Percentiles rank a stretch among this genome's conserved stretches.
These are phyloP conservation scores for Agrilus cyanescens DNA, from an alignment of 2,888 invertebrate species.

Conservation along the genomic window DNA sequence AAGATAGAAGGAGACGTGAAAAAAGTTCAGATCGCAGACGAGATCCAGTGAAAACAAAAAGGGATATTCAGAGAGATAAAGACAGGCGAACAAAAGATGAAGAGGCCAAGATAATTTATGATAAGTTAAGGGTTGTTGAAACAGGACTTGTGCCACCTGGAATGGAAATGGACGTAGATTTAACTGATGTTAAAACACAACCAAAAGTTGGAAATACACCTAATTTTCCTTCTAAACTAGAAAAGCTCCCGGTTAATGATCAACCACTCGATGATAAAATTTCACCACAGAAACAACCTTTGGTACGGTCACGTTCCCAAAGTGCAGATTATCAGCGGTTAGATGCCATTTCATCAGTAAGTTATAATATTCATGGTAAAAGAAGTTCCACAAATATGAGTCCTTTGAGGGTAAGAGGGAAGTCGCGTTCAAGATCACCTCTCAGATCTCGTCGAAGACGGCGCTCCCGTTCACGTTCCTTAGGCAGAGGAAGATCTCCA, in stretches of 20 bases:
- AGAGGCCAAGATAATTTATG: constrained; percentile 32
- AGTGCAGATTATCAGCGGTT: no score
- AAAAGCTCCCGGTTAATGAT: constrained; percentile 2
- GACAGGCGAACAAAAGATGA: constrained; percentile 31
- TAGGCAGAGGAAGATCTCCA: no score
- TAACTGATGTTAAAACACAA: constrained; percentile 15
- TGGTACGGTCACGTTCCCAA: no score
- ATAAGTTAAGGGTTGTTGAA: constrained; percentile 33
- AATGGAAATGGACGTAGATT: constrained; percentile 34
- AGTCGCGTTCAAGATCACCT: background rate
- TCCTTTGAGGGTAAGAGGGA: background rate
- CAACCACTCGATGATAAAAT: no score
- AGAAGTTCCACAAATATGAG: background rate
- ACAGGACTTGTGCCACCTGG: constrained; percentile 37
- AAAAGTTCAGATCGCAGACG: constrained; percentile 18
- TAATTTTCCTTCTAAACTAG: background rate
- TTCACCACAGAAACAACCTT: no score
- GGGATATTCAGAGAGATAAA: constrained; percentile 35
- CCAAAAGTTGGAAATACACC: constrained; percentile 7
- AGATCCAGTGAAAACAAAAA: constrained; percentile 35
- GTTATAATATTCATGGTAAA: no score
- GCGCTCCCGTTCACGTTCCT: background rate
- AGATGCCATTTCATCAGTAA: no score
- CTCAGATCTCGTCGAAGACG: background rate
- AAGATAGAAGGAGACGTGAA: background rate